Conservation (phyloP, 2,113 vertebrate species). For the Crotalus helleri region DNA sequence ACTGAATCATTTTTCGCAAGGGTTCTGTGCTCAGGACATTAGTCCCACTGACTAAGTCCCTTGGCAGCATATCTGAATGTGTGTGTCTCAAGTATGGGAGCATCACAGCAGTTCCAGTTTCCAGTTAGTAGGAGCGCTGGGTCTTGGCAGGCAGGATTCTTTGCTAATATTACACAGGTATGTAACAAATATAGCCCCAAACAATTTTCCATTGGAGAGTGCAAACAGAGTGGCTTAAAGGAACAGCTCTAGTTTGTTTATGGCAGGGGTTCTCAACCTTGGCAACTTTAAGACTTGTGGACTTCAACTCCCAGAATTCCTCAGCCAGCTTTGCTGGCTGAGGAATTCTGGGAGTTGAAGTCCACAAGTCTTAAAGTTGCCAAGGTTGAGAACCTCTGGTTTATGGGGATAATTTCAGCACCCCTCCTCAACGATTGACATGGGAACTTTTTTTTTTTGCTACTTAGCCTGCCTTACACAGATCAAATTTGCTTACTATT, state of each 20-base stretch:
- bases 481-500: background rate
- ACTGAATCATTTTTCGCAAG: background rate
- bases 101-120: background rate
- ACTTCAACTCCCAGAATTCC: too few species aligned
- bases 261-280: too few species aligned
- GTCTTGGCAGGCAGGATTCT: slow-evolving; percentile 43
- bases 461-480: background rate
- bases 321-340: too few species aligned
- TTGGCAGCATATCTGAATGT: slow-evolving; percentile 7
- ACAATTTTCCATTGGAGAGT: slow-evolving; percentile 5
- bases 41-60: background rate
- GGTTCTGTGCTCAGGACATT: background rate
- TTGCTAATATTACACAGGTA: slow-evolving; percentile 66
- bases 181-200: background rate
- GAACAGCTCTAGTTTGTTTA: background rate
- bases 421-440: background rate
- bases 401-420: slow-evolving; percentile 1
- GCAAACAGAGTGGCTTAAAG: slow-evolving; percentile 44
- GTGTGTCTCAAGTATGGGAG: background rate
- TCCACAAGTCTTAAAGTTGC: too few species aligned
- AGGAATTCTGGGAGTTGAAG: too few species aligned
- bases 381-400: too few species aligned
- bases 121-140: slow-evolving; percentile 1
- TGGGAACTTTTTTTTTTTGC: background rate
- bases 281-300: too few species aligned